phyloP scores from a whole-genome alignment of 2,888 invertebrate genomes.

The Anodontia alba region DNA sequence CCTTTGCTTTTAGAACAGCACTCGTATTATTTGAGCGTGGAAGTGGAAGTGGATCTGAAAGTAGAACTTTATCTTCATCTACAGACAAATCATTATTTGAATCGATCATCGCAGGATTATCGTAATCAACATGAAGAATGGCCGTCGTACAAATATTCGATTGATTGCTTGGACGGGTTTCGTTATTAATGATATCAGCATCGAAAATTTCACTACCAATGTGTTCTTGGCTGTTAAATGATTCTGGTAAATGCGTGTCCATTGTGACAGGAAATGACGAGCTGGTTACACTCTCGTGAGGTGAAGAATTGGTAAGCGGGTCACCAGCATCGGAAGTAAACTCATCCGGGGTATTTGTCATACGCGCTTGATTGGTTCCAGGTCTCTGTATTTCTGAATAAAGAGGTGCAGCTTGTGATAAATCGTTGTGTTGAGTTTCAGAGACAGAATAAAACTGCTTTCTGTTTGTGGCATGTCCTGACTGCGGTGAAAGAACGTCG shows the following conservation, averaged over 20 bases:
- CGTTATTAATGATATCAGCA: not conserved
- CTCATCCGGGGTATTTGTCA: not conserved
- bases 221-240: not conserved
- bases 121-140: not conserved
- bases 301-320: not conserved
- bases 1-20: not conserved
- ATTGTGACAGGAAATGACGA: constrained; percentile 11
- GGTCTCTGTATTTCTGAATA: not conserved
- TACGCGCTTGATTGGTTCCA: not conserved
- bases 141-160: not conserved
- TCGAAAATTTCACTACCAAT: constrained; percentile 5
- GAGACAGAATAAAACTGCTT: not conserved
- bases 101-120: not conserved
- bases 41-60: not conserved
- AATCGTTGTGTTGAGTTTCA: not conserved
- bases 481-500: not conserved
- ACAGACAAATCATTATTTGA: not conserved
- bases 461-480: not conserved
- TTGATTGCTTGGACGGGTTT: not conserved
- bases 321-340: not conserved
- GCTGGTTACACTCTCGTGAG: not conserved
- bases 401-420: not conserved
- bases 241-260: not conserved
- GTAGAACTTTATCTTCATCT: constrained; percentile 1
- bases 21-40: too few relatives aligned